Conservation (phyloP, 1,140 invertebrate species). For the Atopsyche davidsoni region DNA sequence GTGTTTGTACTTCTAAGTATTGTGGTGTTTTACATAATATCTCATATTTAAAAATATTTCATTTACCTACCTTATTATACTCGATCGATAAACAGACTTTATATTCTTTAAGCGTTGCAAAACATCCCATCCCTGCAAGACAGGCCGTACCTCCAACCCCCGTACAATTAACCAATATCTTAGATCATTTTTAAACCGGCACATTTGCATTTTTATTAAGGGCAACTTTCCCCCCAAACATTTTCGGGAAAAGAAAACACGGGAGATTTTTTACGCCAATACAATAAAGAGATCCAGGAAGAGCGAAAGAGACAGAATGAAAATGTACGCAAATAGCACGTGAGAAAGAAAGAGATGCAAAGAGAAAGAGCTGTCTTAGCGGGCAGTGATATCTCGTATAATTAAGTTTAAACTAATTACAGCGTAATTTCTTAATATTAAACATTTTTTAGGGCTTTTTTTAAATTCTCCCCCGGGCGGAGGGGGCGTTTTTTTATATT, state of each 20-base stretch:
- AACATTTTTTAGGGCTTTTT: constrained; percentile 28
- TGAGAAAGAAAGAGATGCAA: constrained; percentile 1
- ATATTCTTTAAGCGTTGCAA: too few relatives aligned
- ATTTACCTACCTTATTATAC: too few relatives aligned
- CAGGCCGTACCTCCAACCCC: constrained; percentile 8
- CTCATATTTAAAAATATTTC: too few relatives aligned
- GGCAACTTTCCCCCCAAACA: constrained; percentile 21
- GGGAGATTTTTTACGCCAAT: constrained; percentile 20
- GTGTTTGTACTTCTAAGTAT: too few relatives aligned
- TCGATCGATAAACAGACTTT: too few relatives aligned
- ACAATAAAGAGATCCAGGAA: constrained; percentile 28
- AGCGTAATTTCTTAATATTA: constrained; percentile 32
- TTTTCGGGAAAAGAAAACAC: constrained; percentile 18
- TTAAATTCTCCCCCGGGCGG: constrained; percentile 17
- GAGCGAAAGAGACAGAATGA: not conserved
- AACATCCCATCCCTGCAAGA: constrained; percentile 5
- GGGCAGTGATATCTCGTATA: constrained; percentile 27
- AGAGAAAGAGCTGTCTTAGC: constrained; percentile 6
- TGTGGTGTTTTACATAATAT: too few relatives aligned
- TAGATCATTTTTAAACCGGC: constrained; percentile 32
- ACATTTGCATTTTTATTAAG: constrained; percentile 33
- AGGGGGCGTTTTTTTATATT: constrained; percentile 25
- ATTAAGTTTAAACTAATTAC: constrained; percentile 31
- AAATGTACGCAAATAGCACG: too few relatives aligned
- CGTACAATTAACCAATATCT: constrained; percentile 32